Conservation (phyloP, 2,888 invertebrate species). For the Achlya flavicornis region DNA sequence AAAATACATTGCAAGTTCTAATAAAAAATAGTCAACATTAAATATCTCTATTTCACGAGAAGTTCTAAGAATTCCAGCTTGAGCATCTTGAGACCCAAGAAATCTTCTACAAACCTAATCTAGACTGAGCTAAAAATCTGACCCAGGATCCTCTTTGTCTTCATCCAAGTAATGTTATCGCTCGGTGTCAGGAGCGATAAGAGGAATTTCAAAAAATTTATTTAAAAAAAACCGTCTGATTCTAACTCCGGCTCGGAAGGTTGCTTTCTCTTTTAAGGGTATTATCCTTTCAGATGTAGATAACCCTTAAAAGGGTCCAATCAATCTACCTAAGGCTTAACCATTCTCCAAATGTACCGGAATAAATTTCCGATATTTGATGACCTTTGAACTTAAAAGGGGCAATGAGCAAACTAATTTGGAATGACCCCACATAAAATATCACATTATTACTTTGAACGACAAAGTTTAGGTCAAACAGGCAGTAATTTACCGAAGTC, state of each 20-base stretch:
- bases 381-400: conserved; percentile 9
- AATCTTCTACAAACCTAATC: too few species aligned
- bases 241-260: background rate
- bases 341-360: conserved; percentile 15
- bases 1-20: too few species aligned
- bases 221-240: background rate
- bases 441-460: conserved; percentile 12
- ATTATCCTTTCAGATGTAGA: background rate
- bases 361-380: conserved; percentile 3
- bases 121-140: too few species aligned
- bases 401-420: conserved; percentile 12
- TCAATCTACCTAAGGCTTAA: conserved; percentile 14
- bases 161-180: too few species aligned
- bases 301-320: background rate
- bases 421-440: conserved; percentile 11
- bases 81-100: too few species aligned
- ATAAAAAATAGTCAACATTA: too few species aligned
- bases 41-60: too few species aligned
- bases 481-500: background rate
- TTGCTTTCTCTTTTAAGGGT: background rate
- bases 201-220: too few species aligned
- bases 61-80: too few species aligned
- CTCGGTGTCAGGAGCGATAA: too few species aligned
- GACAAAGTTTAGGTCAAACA: conserved; percentile 10
- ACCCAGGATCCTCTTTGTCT: too few species aligned